Evolutionary conservation across 2,797 vertebrate species (phyloP).

Genomic region (Halcyon badia): DNA sequence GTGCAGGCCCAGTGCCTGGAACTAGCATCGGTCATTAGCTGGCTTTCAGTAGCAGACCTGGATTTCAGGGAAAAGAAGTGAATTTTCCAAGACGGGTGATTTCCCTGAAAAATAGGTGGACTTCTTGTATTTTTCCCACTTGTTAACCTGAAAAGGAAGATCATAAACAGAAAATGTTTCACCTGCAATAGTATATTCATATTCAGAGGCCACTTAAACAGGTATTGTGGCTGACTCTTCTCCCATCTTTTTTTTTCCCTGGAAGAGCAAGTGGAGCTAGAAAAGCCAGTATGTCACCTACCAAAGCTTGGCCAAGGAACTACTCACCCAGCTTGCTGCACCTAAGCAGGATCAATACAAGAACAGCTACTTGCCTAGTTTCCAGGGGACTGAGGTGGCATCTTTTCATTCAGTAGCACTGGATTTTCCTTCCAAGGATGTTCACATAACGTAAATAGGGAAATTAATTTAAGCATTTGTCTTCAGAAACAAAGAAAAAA

Average conservation of each 20-base stretch:
- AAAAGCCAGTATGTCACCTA: not conserved
- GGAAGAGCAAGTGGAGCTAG: not conserved
- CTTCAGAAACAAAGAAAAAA: not conserved
- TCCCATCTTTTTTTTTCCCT: not conserved
- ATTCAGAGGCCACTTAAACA: not conserved
- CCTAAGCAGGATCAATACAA: not conserved
- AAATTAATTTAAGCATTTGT: not conserved
- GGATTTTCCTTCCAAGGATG: not conserved
- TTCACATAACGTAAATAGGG: not conserved
- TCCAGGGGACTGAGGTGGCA: not conserved
- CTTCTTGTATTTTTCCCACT: not conserved
- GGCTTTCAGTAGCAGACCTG: not conserved
- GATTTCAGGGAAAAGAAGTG: not conserved
- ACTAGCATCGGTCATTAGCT: fast-evolving
- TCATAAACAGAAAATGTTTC: not conserved
- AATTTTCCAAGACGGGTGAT: not conserved
- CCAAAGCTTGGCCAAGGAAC: not conserved
- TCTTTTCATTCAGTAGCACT: fast-evolving
- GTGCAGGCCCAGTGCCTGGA: not conserved
- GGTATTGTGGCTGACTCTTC: not conserved
- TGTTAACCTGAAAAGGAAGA: not conserved
- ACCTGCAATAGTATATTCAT: not conserved
- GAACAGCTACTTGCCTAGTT: not conserved
- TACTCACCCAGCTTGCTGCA: not conserved
- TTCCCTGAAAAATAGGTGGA: not conserved